Conservation (phyloP, 2,113 vertebrate species). For the Lagopus leucura region DNA sequence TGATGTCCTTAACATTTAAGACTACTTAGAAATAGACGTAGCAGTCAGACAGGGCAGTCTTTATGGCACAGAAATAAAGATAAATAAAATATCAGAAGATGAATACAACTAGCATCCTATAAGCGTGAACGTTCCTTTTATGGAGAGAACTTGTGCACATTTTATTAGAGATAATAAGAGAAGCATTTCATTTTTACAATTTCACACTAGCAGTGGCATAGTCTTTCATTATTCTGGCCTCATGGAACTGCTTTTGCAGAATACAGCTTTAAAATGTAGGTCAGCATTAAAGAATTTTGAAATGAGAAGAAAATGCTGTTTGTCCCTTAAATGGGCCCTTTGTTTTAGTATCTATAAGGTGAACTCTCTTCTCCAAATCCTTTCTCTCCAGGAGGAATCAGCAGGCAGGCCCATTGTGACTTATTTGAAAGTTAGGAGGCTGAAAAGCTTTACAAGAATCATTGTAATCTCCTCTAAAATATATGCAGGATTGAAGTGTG, state of each 20-base stretch:
- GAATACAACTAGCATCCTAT: background rate
- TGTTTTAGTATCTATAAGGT: conserved; percentile 10
- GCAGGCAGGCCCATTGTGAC: background rate
- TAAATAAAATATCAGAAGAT: background rate
- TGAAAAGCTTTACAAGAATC: conserved; percentile 42
- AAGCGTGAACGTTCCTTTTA: background rate
- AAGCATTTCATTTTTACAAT: conserved; percentile 2
- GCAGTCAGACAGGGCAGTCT: background rate
- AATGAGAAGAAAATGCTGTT: background rate
- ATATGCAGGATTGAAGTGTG: background rate
- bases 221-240: conserved; percentile 20
- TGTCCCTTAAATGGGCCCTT: background rate
- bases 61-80: background rate
- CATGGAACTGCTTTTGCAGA: background rate
- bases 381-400: conserved; percentile 21
- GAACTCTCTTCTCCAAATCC: conserved; percentile 38
- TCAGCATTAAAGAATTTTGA: conserved; percentile 41
- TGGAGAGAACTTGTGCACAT: background rate
- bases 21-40: background rate
- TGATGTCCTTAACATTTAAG: background rate
- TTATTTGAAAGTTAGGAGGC: conserved; percentile 44
- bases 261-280: conserved; percentile 28
- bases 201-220: background rate
- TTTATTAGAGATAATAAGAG: background rate
- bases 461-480: conserved; percentile 34